These are phyloP conservation scores for Synchiropus splendidus DNA, from an alignment of 2,113 vertebrate species.

Conservation along the genomic window DNA sequence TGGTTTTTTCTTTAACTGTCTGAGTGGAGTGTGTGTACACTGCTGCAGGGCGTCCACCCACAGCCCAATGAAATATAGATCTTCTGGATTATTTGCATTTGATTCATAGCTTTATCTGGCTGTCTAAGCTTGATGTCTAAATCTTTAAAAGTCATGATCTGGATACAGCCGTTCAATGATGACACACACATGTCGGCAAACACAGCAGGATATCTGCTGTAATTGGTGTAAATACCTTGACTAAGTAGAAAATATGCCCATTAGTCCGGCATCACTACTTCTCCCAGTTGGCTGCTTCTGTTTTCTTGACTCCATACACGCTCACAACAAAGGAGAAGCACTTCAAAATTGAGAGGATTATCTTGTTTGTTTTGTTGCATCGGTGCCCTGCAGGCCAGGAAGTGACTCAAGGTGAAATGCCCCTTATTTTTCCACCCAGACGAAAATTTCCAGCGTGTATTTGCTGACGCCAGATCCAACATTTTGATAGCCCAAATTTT, in stretches of 20 bases:
- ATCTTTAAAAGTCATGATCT: no score
- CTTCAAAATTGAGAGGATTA: slow-evolving; percentile 17
- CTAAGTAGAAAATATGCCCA: slow-evolving; percentile 15
- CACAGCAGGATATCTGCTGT: slow-evolving; percentile 31
- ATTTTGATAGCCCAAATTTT: slow-evolving; percentile 27
- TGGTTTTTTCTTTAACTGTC: no score
- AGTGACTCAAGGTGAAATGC: slow-evolving; percentile 22
- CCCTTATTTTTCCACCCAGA: slow-evolving; percentile 27
- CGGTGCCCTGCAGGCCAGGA: slow-evolving; percentile 25
- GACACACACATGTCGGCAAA: slow-evolving; percentile 1
- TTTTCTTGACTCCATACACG: slow-evolving; percentile 7
- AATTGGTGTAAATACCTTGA: slow-evolving; percentile 30
- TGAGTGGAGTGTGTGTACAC: no score
- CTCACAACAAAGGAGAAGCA: slow-evolving; percentile 4
- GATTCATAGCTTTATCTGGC: no score
- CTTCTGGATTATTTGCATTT: no score
- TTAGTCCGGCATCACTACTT: slow-evolving; percentile 8
- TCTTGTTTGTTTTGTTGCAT: slow-evolving; percentile 10
- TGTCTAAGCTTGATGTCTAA: no score
- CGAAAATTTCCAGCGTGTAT: slow-evolving; percentile 27
- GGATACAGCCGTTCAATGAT: no score
- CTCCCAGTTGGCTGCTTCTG: background rate
- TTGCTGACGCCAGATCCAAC: slow-evolving; percentile 33
- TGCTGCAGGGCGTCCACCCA: no score
- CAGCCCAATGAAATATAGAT: no score